Conservation (phyloP, 2,888 invertebrate genomes). For the Gisinianus flammeolus region DNA sequence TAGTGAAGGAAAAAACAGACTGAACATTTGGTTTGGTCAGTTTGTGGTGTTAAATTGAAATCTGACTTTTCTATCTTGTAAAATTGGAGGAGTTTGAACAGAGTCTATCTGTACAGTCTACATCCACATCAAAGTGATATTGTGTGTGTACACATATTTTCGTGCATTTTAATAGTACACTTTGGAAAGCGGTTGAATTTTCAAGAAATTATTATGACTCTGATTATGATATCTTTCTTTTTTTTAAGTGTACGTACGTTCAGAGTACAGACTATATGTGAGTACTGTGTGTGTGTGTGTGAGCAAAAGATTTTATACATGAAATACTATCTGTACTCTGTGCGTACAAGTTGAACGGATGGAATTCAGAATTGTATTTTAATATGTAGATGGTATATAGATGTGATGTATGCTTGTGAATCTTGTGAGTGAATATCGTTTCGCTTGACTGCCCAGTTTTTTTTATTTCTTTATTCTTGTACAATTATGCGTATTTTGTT, state of each 20-base stretch:
- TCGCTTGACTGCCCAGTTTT: background rate
- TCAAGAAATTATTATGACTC: background rate
- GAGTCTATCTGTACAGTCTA: background rate
- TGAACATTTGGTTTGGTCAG: constrained; percentile 1
- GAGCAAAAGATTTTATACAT: no score
- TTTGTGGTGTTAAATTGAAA: constrained; percentile 14
- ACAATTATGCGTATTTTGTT: background rate
- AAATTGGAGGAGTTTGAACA: background rate
- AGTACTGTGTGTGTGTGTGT: no score
- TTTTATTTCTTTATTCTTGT: background rate
- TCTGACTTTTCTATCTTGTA: constrained; percentile 2
- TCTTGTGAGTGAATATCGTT: background rate
- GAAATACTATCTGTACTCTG: no score
- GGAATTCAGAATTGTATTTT: background rate
- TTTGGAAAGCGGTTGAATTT: background rate
- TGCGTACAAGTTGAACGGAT: background rate
- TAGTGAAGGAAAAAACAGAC: constrained; percentile 12
- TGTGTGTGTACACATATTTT: background rate
- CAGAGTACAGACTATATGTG: no score
- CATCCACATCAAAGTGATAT: background rate
- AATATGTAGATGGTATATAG: background rate
- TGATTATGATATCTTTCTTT: background rate
- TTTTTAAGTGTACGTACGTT: no score
- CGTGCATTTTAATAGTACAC: no score
- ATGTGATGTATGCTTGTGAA: no score